phyloP scores from a whole-genome alignment of 2,113 vertebrate genomes.

The Tinamus guttatus region DNA sequence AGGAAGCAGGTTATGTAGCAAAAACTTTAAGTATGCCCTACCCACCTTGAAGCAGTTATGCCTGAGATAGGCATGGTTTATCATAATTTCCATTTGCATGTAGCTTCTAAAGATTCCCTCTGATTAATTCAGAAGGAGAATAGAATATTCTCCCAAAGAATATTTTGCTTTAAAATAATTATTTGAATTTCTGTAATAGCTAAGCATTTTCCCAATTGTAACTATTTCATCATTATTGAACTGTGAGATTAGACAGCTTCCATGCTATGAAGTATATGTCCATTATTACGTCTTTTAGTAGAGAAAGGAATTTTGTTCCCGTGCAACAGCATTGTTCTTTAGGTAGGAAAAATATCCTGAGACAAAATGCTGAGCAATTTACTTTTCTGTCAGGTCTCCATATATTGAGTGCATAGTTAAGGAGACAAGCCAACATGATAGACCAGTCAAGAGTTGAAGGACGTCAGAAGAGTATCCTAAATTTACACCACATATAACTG shows the following conservation, averaged over 20 bases:
- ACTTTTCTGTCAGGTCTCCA: background rate
- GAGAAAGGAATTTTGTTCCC: background rate
- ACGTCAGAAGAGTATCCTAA: background rate
- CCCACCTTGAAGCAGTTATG: constrained; percentile 56
- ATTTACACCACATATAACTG: background rate
- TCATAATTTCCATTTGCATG: constrained; percentile 15
- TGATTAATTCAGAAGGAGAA: background rate
- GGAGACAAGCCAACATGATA: background rate
- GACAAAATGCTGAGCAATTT: background rate
- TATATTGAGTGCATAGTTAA: background rate
- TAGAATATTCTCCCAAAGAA: background rate
- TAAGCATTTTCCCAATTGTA: background rate
- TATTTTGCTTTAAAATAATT: background rate
- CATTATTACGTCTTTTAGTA: background rate
- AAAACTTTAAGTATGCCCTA: constrained; percentile 20
- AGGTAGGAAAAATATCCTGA: background rate
- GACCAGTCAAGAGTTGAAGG: background rate
- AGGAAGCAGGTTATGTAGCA: constrained; percentile 35
- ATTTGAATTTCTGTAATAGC: background rate
- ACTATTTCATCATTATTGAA: background rate
- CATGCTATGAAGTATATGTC: background rate
- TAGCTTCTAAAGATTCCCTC: background rate
- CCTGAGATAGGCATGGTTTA: background rate
- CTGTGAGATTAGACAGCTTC: background rate
- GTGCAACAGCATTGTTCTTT: background rate